Conservation (phyloP, 2,797 vertebrate species). For the Adrianichthys oophorus region DNA sequence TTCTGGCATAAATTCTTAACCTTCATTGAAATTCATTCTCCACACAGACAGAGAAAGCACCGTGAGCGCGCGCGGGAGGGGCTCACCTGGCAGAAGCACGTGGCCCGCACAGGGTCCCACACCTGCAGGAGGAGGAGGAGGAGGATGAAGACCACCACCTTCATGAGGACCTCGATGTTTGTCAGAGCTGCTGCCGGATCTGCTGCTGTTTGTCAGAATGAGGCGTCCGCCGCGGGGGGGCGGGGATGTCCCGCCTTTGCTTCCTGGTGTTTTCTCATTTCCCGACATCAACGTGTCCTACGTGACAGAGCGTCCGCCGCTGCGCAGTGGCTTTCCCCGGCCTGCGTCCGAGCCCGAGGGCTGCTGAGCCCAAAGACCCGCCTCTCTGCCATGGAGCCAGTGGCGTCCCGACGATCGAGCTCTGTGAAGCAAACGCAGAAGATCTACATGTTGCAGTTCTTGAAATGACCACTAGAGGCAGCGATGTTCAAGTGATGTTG, state of each 20-base stretch:
- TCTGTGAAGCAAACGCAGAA: too few relatives aligned
- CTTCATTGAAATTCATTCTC: too few relatives aligned
- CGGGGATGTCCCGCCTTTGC: not conserved
- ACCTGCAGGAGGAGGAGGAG: slow-evolving; percentile 29
- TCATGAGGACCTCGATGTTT: slow-evolving; percentile 32
- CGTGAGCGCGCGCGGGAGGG: not conserved
- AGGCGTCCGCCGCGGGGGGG: not conserved
- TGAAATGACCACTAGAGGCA: too few relatives aligned
- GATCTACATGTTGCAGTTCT: too few relatives aligned
- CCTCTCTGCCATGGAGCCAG: too few relatives aligned
- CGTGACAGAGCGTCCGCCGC: slow-evolving; percentile 40
- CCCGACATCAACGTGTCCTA: slow-evolving; percentile 55
- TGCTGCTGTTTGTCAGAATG: not conserved
- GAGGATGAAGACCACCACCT: slow-evolving; percentile 26
- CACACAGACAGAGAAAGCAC: too few relatives aligned
- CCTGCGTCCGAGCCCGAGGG: too few relatives aligned
- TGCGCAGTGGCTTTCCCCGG: too few relatives aligned
- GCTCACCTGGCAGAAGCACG: slow-evolving; percentile 85
- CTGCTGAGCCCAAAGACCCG: too few relatives aligned
- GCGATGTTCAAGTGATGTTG: too few relatives aligned
- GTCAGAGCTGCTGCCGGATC: not conserved
- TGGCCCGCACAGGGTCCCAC: slow-evolving; percentile 51
- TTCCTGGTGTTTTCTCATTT: slow-evolving; percentile 50
- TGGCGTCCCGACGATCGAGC: too few relatives aligned
- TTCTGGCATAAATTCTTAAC: too few relatives aligned